Conservation (phyloP, 2,113 vertebrate species). For the Bufo bufo region DNA sequence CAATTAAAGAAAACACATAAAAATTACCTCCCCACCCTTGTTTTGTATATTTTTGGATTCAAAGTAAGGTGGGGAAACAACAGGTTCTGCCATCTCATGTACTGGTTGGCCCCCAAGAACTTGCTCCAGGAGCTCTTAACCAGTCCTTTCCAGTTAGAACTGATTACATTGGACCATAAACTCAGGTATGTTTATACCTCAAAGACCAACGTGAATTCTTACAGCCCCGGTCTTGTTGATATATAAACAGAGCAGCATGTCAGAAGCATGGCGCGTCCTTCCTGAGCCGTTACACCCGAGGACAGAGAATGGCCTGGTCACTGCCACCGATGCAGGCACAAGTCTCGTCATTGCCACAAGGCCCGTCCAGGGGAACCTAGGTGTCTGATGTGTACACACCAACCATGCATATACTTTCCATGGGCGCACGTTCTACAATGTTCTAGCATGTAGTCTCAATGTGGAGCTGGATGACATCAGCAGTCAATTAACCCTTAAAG, state of each 20-base stretch:
- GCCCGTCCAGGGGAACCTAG: background rate
- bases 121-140: background rate
- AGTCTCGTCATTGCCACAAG: background rate
- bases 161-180: background rate
- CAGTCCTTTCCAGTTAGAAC: background rate
- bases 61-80: background rate
- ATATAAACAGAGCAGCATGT: slow-evolving; percentile 37
- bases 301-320: slow-evolving; percentile 38
- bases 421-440: background rate
- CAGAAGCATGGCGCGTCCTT: fast-evolving
- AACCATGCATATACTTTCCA: background rate
- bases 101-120: background rate
- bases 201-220: slow-evolving; percentile 58
- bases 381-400: background rate
- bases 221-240: background rate
- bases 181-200: slow-evolving; percentile 57
- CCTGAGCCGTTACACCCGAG: slow-evolving; percentile 23
- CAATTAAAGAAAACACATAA: background rate
- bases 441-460: background rate
- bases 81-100: background rate
- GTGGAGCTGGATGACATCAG: background rate
- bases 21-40: background rate
- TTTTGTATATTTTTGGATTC: background rate
- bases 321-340: background rate
- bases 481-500: background rate